Base-by-base conservation (phyloP, 2,113 vertebrate species). In the Chroicocephalus ridibundus region DNA sequence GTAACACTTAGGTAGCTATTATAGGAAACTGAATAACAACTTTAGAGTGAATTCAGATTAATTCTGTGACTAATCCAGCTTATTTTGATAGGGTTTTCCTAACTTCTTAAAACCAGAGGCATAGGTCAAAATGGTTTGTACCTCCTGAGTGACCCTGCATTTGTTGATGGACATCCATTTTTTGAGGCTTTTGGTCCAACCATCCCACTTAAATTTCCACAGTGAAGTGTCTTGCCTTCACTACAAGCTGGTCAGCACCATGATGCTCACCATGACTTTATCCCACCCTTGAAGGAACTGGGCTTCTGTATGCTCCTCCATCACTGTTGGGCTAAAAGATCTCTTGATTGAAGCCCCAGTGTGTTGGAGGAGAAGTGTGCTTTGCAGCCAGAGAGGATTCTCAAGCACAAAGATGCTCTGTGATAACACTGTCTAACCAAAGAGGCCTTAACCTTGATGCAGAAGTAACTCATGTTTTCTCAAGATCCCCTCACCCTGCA, bases 251-350 rank as follows among this genome's bases (percentile, higher is more conserved):
- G 7, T 29, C 11, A 11, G 65, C 13, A 13, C 4, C 4, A 3
- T 0, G 5, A 11, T 52, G 40, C 8, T 64, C 49, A 36, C 19
- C 19, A 10, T 49, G n/a, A 65, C 24, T 69, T 71, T 29, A 38
- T 13, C 10, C 10, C 11, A 9, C 5, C 7, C 17, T 34, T 9
- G 5, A 46, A 78, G 62, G 21, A 58, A 11, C 2, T 19, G 54
- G 11, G 13, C 24, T 76, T 17, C 27, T 62, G 1, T 0, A 1
- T 34, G 47, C 2, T 57, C 9, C 18, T 12, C 34, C 17, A 2
- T 4, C 36, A 36, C 6, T 70, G 26, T 40, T 75, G 55, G 26
- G 17, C 13, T 90, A 8, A 42, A 54, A n/a, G 40, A 16, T 9
- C 5, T 70, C 34, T n/a, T 13, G 18, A 18, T 11, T 26, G 1